Percentiles rank a stretch among this genome's conserved stretches.
phyloP scores from a whole-genome alignment of 2,888 invertebrate species.

The Microctonus brassicae region DNA sequence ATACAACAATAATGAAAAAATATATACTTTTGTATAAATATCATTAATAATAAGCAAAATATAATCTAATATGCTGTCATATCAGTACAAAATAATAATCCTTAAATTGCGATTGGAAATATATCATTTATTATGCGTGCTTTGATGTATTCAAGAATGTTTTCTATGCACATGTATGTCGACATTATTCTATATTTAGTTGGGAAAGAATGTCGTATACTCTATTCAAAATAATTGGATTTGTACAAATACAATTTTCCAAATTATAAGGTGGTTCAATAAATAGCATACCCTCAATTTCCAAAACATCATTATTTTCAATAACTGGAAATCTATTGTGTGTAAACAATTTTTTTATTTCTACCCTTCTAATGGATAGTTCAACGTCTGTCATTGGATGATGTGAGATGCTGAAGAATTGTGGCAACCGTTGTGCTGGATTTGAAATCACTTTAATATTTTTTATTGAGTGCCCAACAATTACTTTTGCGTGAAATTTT shows the following conservation, averaged over 20 bases:
- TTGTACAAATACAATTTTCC: constrained; percentile 59
- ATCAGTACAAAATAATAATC: no score
- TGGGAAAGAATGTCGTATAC: constrained; percentile 55
- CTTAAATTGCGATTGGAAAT: background rate
- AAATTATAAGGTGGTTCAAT: constrained; percentile 63
- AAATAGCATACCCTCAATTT: constrained; percentile 55
- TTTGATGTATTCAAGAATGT: background rate
- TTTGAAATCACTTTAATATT: constrained; percentile 53
- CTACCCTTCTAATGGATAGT: constrained; percentile 50
- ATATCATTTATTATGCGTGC: background rate
- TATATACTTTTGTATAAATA: no score
- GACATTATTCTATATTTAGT: constrained; percentile 31
- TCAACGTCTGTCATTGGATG: constrained; percentile 41
- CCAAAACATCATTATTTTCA: constrained; percentile 57
- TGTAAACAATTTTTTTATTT: constrained; percentile 52
- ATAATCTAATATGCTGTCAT: no score
- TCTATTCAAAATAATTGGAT: constrained; percentile 60
- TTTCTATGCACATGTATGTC: background rate
- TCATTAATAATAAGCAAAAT: no score
- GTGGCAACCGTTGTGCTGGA: constrained; percentile 48
- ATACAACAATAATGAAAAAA: no score
- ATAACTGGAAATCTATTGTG: constrained; percentile 61
- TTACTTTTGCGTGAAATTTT: constrained; percentile 53
- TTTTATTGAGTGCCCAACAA: constrained; percentile 60
- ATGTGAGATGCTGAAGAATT: constrained; percentile 52